phyloP scores from a whole-genome alignment of 1,140 invertebrate species.

The Caenorhabditis latens region DNA sequence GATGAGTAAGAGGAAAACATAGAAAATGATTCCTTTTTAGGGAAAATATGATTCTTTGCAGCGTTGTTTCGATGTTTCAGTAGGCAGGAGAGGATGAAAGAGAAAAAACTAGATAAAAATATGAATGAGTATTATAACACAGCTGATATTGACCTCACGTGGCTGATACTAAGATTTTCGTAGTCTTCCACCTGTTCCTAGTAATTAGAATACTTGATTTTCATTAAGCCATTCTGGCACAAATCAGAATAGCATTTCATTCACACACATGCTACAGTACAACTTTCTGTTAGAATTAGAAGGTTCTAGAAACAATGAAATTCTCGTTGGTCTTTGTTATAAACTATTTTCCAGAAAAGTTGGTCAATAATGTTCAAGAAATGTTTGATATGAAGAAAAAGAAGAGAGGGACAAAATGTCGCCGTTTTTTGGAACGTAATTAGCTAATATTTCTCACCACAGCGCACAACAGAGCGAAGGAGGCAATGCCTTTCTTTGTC shows the following conservation, averaged over 20 bases:
- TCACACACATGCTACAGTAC: too few species aligned
- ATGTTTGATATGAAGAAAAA: conserved; percentile 29
- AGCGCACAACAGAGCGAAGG: background rate
- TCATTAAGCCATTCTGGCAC: too few species aligned
- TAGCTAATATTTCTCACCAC: conserved; percentile 52
- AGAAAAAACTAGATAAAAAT: background rate
- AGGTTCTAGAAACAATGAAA: too few species aligned
- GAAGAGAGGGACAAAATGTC: conserved; percentile 5
- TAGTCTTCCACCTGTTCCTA: background rate
- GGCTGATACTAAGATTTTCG: too few species aligned
- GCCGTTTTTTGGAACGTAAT: conserved; percentile 51
- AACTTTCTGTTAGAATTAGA: too few species aligned
- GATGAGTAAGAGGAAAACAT: background rate
- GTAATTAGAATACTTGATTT: background rate
- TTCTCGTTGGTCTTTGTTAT: too few species aligned
- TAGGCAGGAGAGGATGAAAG: too few species aligned
- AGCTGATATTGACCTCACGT: background rate
- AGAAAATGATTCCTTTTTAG: conserved; percentile 7
- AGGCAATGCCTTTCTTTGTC: conserved; percentile 9
- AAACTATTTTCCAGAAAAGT: background rate
- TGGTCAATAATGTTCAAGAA: conserved; percentile 19
- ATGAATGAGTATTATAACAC: background rate
- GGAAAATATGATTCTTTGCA: background rate
- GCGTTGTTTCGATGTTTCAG: background rate
- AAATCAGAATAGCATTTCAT: too few species aligned